Evolutionary conservation across 2,888 invertebrate genomes (phyloP).

Genomic region (Polydrusus tereticollis): DNA sequence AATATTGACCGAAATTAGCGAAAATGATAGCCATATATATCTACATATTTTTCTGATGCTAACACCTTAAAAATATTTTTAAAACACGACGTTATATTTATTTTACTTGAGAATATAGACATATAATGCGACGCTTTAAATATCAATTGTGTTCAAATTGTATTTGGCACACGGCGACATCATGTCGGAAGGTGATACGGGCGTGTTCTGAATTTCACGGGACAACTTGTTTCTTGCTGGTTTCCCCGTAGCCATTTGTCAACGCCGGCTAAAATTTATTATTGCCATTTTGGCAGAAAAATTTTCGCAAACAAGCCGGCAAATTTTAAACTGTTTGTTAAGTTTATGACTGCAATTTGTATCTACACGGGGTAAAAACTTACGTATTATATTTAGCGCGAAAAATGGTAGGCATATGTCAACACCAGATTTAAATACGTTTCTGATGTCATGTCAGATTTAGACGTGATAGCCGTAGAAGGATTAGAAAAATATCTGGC

Average conservation of each 20-base stretch:
- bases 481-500: background rate
- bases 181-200: conserved; percentile 54
- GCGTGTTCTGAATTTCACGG: conserved; percentile 17
- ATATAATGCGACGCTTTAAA: background rate
- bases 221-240: conserved; percentile 54
- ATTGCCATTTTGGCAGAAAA: conserved; percentile 40
- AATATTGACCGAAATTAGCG: no score
- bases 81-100: background rate
- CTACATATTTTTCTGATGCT: no score
- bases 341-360: conserved; percentile 3
- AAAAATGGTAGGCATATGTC: background rate
- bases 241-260: conserved; percentile 65
- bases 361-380: background rate
- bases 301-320: background rate
- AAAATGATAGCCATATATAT: no score
- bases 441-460: background rate
- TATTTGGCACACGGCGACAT: conserved; percentile 56
- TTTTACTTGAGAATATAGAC: background rate
- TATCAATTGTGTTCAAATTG: conserved; percentile 17
- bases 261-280: conserved; percentile 65
- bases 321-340: conserved; percentile 18
- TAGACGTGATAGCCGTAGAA: background rate
- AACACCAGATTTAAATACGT: background rate
- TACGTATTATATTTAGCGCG: background rate
- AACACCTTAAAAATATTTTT: background rate